Evolutionary conservation across 1,140 invertebrate species (phyloP).

Genomic region (Nasonia giraulti): DNA sequence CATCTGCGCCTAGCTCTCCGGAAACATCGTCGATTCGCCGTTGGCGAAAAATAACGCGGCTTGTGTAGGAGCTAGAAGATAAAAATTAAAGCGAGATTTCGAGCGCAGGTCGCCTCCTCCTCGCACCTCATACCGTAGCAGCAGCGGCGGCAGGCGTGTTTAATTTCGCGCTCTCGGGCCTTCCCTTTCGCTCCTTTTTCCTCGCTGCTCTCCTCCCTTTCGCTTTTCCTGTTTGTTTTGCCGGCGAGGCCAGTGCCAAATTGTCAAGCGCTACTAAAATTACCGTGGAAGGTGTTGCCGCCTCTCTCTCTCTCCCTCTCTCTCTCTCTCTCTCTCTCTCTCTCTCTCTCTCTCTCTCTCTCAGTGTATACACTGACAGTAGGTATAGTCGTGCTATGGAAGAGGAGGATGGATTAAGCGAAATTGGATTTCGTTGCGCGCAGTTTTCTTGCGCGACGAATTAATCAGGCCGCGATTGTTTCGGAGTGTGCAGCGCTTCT

Average conservation of each 20-base stretch:
- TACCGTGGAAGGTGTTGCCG: conserved; percentile 65
- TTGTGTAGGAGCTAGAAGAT: neutral
- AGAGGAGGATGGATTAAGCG: neutral
- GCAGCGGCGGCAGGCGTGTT: neutral
- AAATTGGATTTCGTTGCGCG: conserved; percentile 42
- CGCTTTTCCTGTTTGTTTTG: conserved; percentile 58
- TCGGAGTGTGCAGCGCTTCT: neutral
- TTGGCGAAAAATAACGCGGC: no score
- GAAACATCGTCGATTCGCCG: no score
- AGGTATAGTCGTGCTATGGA: neutral
- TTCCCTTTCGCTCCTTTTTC: conserved; percentile 36
- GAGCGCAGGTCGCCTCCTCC: neutral
- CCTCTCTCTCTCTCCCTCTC: conserved; percentile 17
- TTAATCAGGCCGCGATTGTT: conserved; percentile 46
- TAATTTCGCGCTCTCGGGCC: conserved; percentile 38
- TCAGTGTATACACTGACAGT: neutral
- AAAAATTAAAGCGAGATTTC: conserved; percentile 12
- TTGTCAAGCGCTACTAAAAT: conserved; percentile 70
- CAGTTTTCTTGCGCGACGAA: conserved; percentile 24
- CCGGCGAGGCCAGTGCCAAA: conserved; percentile 68
- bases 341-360: conserved; percentile 25
- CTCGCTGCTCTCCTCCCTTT: conserved; percentile 49
- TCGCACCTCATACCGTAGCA: neutral
- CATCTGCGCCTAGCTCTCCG: no score
- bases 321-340: conserved; percentile 4